phyloP scores from a whole-genome alignment of 2,797 vertebrate species.

The Calcarius lapponicus region DNA sequence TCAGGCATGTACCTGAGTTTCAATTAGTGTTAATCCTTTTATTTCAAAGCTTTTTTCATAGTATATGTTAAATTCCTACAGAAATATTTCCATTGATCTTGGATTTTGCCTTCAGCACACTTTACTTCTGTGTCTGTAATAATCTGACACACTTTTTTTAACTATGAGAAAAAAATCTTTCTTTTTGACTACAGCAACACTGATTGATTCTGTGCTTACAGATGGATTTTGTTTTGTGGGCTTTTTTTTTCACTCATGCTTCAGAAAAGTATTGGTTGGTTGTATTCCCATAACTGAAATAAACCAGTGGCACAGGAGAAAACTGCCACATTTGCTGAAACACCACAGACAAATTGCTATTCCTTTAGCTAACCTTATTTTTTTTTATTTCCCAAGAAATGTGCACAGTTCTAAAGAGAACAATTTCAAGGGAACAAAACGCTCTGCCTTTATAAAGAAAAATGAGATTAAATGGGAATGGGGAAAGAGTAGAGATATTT shows the following conservation, averaged over 20 bases:
- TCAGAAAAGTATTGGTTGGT: slow-evolving; percentile 19
- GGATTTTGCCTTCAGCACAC: not conserved
- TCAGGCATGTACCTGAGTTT: not conserved
- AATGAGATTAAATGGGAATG: not conserved
- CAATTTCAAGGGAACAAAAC: slow-evolving; percentile 1
- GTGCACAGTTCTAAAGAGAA: slow-evolving; percentile 23
- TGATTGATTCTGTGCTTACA: slow-evolving; percentile 35
- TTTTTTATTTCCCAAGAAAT: slow-evolving; percentile 41
- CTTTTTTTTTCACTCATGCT: not conserved
- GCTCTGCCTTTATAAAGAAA: slow-evolving; percentile 18
- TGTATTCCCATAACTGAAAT: slow-evolving; percentile 52
- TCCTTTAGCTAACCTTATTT: slow-evolving; percentile 46
- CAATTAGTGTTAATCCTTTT: not conserved
- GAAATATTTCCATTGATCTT: not conserved
- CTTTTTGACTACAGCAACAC: slow-evolving; percentile 5
- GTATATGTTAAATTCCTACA: not conserved
- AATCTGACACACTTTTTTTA: not conserved
- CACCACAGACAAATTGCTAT: slow-evolving; percentile 4
- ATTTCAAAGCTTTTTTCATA: not conserved
- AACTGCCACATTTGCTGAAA: slow-evolving; percentile 60
- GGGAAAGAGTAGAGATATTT: not conserved
- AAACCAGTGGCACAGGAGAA: slow-evolving; percentile 36
- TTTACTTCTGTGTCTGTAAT: not conserved
- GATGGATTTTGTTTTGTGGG: not conserved
- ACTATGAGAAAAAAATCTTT: slow-evolving; percentile 7